Base-by-base conservation (phyloP, 2,113 vertebrate genomes). In the Tenebrosternarchus preto region DNA sequence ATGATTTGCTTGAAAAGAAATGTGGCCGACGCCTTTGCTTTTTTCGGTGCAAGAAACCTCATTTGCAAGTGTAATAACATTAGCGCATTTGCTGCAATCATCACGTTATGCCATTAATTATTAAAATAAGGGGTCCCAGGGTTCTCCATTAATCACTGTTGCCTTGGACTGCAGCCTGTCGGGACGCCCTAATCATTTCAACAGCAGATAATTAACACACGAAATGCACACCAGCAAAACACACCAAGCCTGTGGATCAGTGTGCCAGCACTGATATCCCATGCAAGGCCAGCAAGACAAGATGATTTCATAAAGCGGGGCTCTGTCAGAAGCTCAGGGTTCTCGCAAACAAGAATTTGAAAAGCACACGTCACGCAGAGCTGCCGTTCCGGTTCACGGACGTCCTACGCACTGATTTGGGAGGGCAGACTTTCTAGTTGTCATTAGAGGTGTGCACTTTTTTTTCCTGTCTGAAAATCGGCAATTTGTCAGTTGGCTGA, bases 31-130 rank as follows among this genome's bases (percentile, higher is more conserved):
- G 0, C 83, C 55, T 72, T 82, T 86, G 80, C 63, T 76, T 75
- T 20, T 84, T 81, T 84, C 63, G n/a, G 70, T 43, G 9, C 74
- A 31, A 64, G 80, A 66, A 70, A 74, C 67, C 66, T 78, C 6
- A 81, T 82, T 85, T 84, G 84, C 76, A 78, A 83, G 67, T 79
- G 78, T 81, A 86, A 84, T 85, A 74, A 67, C 72, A 85, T 83
- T 83, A 84, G 71, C 59, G 69, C 61, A 72, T 86, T 83, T 82
- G 74, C 84, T 43, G 68, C 80, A 83, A 82, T 78, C 60, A 82
- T 81, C 66, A 69, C 71, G 33, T 81, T 82, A 81, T 71, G 66
- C 59, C 53, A 83, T 84, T 84, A 79, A 87, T 80, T 83, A 82
- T 83, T 86, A 57, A 84, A 84, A 81, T 63, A 39, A 69, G 63